Evolutionary conservation across 2,113 vertebrate species (phyloP), one percentile per base, ranked within the genome.

Genomic region (Haemorhous mexicanus): DNA sequence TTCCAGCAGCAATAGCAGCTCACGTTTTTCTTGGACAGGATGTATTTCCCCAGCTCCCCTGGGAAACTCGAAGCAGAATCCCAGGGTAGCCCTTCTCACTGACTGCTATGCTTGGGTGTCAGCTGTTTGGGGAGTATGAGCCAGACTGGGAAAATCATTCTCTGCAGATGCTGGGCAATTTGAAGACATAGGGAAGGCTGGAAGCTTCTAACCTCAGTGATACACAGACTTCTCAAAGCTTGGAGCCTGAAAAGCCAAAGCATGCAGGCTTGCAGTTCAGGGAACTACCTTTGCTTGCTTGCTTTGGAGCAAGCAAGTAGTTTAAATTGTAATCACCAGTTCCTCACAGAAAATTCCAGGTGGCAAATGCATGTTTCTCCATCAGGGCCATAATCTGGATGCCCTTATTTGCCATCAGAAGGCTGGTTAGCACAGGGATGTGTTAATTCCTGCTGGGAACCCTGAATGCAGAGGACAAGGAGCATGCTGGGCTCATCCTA

Each of bases 1-100:
- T 88, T 92, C 73, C 94, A 90, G 79, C 35, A 90, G 85, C 52
- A 85, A 87, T 89, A 91, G 85, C 82, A 58, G 47, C 37, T 91
- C 67, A 33, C 55, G 6, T 91, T 91, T 77, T 58, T 92, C 72
- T 95, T 87, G 70, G 56, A 94, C 91, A 95, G 84, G 93, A 94
- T 94, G 33, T 63, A 52, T 93, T 88, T 95, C 86, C 67, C 76
- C 35, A 59, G 61, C 24, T 89, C 86, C 49, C 79, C 64, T 72
- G 76, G 85, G 90, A 95, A 91, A 87, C 79, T 88, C 10, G 0
- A 83, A 73, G 78, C 53, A 87, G 89, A 80, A 76, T 79, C 78
- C 33, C 70, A 73, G 75, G 58, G 39, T 32, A 90, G 55, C 63
- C 58, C 58, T 64, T 39, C 50, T 73, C 37, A 58, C n/a, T 85